Evolutionary conservation across 2,888 invertebrate species (phyloP).

Genomic region (Cephus nigrinus): DNA sequence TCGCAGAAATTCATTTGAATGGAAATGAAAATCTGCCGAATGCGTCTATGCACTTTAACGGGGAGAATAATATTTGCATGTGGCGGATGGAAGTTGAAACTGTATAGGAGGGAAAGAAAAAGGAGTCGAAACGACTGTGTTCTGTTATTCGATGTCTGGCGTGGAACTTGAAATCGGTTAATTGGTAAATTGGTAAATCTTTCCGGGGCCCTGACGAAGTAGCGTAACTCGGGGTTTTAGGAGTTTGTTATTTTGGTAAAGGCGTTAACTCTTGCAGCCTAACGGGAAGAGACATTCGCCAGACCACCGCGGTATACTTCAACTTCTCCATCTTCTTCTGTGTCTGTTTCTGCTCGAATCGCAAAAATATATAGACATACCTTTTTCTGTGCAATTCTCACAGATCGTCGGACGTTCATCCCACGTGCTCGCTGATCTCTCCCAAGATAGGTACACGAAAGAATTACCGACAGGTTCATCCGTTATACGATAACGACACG

Average conservation of each 20-base stretch:
- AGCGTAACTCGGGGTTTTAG: constrained; percentile 28
- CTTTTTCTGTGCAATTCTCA: not conserved
- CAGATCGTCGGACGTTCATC: not conserved
- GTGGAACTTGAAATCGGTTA: not conserved
- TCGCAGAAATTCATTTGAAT: not conserved
- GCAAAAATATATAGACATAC: not conserved
- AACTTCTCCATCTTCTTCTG: constrained; percentile 20
- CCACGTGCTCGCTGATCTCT: not conserved
- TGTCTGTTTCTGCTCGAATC: not conserved
- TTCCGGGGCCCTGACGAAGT: constrained; percentile 25
- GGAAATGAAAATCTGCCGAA: constrained; percentile 1
- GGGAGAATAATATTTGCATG: constrained; percentile 22
- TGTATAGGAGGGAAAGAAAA: not conserved
- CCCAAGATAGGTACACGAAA: not conserved
- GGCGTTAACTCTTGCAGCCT: constrained; percentile 47
- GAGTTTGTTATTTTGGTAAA: constrained; percentile 52
- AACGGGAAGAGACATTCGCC: constrained; percentile 60
- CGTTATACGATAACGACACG: no score
- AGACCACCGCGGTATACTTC: constrained; percentile 53
- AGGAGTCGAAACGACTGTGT: constrained; percentile 11
- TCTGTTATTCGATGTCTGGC: constrained; percentile 16
- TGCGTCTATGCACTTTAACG: constrained; percentile 13
- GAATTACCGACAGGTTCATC: not conserved
- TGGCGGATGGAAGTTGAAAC: not conserved
- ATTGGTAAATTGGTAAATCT: constrained; percentile 18